These are phyloP conservation scores for Macroglossus sobrinus DNA, from an alignment of 2,113 vertebrate species.

Conservation along the genomic window DNA sequence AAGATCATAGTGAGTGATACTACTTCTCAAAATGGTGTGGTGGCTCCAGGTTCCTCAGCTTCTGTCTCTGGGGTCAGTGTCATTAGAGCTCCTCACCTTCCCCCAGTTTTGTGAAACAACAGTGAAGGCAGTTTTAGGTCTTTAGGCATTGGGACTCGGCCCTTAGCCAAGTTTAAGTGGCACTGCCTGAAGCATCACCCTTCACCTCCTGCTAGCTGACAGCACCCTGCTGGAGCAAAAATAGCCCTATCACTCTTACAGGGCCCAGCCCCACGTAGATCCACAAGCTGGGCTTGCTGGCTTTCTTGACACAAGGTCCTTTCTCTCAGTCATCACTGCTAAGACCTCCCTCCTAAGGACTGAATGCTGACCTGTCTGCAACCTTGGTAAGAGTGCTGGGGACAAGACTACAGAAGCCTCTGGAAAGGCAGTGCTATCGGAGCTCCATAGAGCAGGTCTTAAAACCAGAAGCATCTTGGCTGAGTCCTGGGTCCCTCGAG, in stretches of 20 bases:
- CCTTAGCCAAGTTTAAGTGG: not conserved
- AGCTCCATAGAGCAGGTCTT: not conserved
- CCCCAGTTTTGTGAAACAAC: not conserved
- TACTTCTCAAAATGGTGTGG: not conserved
- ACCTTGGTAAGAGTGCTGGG: not conserved
- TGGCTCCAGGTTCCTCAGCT: not conserved
- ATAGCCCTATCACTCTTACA: not conserved
- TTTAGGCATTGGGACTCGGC: too few relatives aligned
- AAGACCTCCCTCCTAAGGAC: not conserved
- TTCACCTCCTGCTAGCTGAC: slow-evolving; percentile 33
- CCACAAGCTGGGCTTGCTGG: not conserved
- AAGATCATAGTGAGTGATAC: accelerated
- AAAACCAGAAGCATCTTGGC: not conserved
- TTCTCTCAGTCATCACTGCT: not conserved
- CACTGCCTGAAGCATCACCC: not conserved
- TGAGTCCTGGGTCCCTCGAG: not conserved
- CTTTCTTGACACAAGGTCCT: not conserved
- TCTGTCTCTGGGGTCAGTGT: not conserved
- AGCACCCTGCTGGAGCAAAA: slow-evolving; percentile 16
- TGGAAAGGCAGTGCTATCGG: not conserved
- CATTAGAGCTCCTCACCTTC: not conserved
- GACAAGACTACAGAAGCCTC: not conserved
- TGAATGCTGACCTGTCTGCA: not conserved
- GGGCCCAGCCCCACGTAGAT: not conserved
- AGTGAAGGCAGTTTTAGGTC: not conserved